phyloP scores from a whole-genome alignment of 2,797 vertebrate species.

The Anas acuta region DNA sequence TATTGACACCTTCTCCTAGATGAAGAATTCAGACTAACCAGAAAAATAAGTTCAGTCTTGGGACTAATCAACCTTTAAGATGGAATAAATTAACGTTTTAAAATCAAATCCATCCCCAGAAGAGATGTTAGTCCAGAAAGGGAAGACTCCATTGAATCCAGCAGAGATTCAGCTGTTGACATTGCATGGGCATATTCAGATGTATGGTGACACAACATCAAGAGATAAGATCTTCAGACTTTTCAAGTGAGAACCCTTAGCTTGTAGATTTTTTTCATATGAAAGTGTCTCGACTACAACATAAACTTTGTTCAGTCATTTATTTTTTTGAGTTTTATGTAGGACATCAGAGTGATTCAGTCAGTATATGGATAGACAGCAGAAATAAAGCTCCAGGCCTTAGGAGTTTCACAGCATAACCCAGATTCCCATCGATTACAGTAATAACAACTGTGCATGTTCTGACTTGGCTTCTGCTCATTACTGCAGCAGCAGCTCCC shows the following conservation, averaged over 20 bases:
- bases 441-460: not conserved
- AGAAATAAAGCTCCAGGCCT: not conserved
- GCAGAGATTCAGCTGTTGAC: not conserved
- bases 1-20: not conserved
- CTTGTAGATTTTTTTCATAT: not conserved
- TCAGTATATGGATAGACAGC: not conserved
- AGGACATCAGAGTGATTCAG: not conserved
- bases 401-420: not conserved
- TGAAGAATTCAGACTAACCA: not conserved
- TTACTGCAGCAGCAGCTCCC: not conserved
- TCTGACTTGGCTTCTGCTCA: not conserved
- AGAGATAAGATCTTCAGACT: not conserved
- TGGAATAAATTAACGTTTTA: not conserved
- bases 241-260: not conserved
- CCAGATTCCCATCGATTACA: not conserved
- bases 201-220: not conserved
- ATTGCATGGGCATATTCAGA: not conserved
- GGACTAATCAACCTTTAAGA: not conserved
- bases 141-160: not conserved
- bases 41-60: not conserved
- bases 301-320: not conserved
- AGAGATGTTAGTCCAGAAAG: not conserved
- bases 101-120: not conserved
- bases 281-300: not conserved
- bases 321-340: not conserved